A percentile compares a stretch with the other conserved stretches of the same genome.
Evolutionary conservation across 2,113 vertebrate genomes (phyloP).

Genomic region (Oxyruncus cristatus): DNA sequence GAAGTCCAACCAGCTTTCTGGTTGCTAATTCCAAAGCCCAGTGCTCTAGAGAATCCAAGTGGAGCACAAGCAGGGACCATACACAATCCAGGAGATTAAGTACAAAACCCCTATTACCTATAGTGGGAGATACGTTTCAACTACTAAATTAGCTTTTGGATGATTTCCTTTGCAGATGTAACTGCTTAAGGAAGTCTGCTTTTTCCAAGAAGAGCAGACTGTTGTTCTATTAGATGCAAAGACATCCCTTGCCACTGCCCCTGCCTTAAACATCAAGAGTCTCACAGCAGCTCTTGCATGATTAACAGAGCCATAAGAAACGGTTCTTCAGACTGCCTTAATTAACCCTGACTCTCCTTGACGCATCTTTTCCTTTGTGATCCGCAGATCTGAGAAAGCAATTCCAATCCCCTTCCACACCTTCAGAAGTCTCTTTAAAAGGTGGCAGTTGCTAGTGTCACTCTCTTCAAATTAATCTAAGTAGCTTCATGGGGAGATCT

Average conservation of each 20-base stretch:
- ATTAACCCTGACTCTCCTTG: neutral
- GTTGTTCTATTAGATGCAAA: neutral
- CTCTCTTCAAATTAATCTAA: neutral
- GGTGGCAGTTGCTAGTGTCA: neutral
- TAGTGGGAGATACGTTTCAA: neutral
- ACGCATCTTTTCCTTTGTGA: neutral
- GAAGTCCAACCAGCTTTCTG: neutral
- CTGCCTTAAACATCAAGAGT: neutral
- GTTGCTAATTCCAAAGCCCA: neutral
- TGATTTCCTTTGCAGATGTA: neutral
- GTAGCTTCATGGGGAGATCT: neutral
- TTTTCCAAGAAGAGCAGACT: neutral
- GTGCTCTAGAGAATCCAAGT: neutral
- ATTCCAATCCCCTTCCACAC: neutral
- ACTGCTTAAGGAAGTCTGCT: neutral
- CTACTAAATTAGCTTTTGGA: neutral
- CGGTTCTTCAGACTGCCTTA: neutral
- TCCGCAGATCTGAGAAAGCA: neutral
- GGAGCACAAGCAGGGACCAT: neutral
- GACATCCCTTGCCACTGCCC: neutral
- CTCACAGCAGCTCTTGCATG: neutral
- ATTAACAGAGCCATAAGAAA: neutral
- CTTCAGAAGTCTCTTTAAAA: neutral
- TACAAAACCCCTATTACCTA: neutral
- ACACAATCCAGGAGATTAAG: neutral